phyloP scores from a whole-genome alignment of 2,113 vertebrate genomes.

The Fukomys damarensis region DNA sequence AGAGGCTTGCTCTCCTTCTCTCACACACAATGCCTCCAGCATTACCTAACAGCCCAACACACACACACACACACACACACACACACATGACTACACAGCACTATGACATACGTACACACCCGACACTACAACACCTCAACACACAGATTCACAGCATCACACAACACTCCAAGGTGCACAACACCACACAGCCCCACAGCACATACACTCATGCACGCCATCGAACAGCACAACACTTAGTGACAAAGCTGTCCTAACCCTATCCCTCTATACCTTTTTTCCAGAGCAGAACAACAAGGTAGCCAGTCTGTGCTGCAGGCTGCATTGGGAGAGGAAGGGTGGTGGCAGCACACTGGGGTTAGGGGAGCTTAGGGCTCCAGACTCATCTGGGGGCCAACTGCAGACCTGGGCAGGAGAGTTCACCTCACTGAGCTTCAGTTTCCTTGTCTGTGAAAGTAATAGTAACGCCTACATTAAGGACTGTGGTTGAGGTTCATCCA shows the following conservation, averaged over 20 bases:
- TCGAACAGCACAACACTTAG: neutral
- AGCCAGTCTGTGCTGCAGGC: neutral
- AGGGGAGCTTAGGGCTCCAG: neutral
- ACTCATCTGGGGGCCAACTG: neutral
- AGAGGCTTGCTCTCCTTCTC: neutral
- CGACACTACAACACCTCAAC: neutral
- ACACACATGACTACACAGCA: neutral
- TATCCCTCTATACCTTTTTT: neutral
- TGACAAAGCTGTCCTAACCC: neutral
- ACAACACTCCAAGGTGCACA: neutral
- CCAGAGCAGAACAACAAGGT: neutral
- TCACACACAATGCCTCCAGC: neutral
- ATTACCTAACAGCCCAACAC: neutral
- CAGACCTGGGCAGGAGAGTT: neutral
- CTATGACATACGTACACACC: neutral
- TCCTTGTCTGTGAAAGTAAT: neutral
- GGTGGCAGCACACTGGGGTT: neutral
- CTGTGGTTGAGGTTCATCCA: neutral
- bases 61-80: neutral
- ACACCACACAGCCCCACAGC: neutral
- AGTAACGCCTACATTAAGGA: neutral
- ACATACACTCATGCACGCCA: neutral
- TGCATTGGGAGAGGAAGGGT: neutral
- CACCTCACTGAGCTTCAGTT: neutral
- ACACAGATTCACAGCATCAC: neutral